These are phyloP conservation scores for Dolichopus griseipennis DNA, from an alignment of 2,888 invertebrate species.

Conservation along the genomic window DNA sequence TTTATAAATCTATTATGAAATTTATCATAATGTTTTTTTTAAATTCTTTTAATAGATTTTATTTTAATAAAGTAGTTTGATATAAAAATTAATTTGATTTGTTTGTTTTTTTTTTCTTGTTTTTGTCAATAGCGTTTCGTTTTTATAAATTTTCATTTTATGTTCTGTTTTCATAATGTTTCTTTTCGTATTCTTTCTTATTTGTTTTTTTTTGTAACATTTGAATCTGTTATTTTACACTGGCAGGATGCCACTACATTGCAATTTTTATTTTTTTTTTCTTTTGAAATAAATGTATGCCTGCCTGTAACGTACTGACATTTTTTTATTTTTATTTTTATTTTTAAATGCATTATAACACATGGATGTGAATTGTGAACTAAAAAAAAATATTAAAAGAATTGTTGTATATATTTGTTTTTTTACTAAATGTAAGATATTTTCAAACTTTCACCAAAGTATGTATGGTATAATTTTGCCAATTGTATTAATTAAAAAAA, in stretches of 20 bases:
- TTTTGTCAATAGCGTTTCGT: background rate
- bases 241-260: constrained; percentile 1
- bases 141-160: background rate
- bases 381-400: too few species aligned
- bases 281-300: too few species aligned
- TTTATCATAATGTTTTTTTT: background rate
- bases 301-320: too few species aligned
- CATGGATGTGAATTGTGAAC: too few species aligned
- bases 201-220: background rate
- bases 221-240: background rate
- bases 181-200: background rate
- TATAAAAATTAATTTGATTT: constrained; percentile 1
- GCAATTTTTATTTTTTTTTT: background rate
- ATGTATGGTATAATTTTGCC: too few species aligned
- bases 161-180: too few species aligned
- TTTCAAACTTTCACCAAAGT: too few species aligned
- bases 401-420: too few species aligned
- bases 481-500: too few species aligned
- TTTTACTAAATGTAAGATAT: too few species aligned
- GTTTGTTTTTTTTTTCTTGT: background rate
- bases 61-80: background rate
- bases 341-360: too few species aligned
- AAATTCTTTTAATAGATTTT: background rate
- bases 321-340: too few species aligned
- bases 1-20: background rate